Conservation (phyloP, 2,113 vertebrate species). For the Corythornis madagascariensis region DNA sequence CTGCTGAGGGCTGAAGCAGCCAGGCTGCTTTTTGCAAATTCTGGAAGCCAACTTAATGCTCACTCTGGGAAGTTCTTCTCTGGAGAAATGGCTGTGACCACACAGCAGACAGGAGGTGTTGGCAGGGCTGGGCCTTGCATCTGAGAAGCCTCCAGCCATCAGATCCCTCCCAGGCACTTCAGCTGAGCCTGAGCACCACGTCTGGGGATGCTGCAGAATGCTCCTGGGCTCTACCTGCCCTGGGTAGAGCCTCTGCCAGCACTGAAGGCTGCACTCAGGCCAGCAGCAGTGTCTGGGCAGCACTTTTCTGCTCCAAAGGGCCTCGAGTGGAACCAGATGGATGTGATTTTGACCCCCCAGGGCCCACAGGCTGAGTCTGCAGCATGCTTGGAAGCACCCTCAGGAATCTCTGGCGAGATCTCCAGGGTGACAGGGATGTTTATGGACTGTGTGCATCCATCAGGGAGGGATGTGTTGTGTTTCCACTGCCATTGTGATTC, state of each 20-base stretch:
- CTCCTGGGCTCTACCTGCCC: neutral
- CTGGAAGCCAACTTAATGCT: neutral
- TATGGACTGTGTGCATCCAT: constrained; percentile 14
- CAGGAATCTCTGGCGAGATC: constrained; percentile 62
- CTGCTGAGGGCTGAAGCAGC: neutral
- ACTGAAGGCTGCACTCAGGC: neutral
- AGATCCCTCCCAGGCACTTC: neutral
- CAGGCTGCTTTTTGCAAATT: neutral
- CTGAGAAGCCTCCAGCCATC: neutral
- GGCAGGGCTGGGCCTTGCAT: neutral
- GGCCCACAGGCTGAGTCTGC: constrained; percentile 69
- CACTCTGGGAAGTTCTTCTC: neutral
- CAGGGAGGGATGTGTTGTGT: constrained; percentile 39
- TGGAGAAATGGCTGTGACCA: neutral
- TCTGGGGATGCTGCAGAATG: neutral
- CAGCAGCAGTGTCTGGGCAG: neutral
- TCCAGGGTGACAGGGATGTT: constrained; percentile 58
- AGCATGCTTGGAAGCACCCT: constrained; percentile 74
- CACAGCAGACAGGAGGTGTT: neutral
- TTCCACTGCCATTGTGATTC: neutral
- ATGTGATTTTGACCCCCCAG: constrained; percentile 66
- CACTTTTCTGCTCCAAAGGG: constrained; percentile 61
- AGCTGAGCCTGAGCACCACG: neutral
- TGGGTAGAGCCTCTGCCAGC: neutral
- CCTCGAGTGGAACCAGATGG: constrained; percentile 83